Percentiles rank a stretch among this genome's conserved stretches.
Evolutionary conservation across 2,888 invertebrate genomes (phyloP).

Genomic region (Thymelicus lineola): DNA sequence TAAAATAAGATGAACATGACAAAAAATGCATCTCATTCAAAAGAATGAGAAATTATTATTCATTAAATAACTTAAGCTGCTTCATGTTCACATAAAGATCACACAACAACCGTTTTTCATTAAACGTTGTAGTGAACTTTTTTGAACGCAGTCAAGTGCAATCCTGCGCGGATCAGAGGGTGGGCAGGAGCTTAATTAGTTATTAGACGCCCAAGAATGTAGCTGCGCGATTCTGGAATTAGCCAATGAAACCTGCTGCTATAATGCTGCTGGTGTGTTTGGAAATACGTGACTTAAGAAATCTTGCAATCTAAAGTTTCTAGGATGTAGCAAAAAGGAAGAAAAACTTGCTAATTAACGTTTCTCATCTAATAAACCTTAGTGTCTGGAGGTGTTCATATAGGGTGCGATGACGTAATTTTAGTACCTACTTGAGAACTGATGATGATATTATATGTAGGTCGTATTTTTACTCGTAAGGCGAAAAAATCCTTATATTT

Average conservation of each 20-base stretch:
- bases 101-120: neutral
- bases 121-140: conserved; percentile 7
- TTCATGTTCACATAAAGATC: neutral
- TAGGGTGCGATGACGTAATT: neutral
- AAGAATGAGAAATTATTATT: too few relatives aligned
- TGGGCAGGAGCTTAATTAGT: conserved; percentile 69
- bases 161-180: conserved; percentile 28
- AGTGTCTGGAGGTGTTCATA: neutral
- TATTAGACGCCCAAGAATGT: conserved; percentile 75
- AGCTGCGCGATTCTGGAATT: conserved; percentile 56
- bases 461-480: too few relatives aligned
- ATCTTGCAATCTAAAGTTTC: conserved; percentile 25
- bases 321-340: neutral
- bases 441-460: too few relatives aligned
- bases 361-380: conserved; percentile 4
- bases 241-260: conserved; percentile 58
- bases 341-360: conserved; percentile 3
- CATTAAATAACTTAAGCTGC: neutral
- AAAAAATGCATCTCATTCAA: too few relatives aligned
- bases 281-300: conserved; percentile 30
- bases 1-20: too few relatives aligned
- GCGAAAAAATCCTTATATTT: too few relatives aligned
- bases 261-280: conserved; percentile 2
- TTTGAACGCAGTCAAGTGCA: conserved; percentile 22
- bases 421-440: too few relatives aligned